Evolutionary conservation across 2,888 invertebrate genomes (phyloP).

Genomic region (Chloromyia formosa): DNA sequence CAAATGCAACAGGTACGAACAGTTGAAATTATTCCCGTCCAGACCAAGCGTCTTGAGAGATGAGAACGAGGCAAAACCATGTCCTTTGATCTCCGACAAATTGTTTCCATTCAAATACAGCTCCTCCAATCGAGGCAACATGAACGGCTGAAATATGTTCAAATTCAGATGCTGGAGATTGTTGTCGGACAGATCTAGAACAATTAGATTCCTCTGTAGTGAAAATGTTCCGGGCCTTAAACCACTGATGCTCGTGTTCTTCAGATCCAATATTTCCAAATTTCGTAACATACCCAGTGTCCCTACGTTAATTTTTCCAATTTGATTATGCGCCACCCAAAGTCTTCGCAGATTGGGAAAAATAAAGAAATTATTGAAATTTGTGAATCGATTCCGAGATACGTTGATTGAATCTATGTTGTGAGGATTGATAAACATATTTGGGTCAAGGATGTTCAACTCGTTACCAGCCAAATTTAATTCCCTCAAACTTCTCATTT

Average conservation of each 20-base stretch:
- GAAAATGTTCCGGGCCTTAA: conserved; percentile 63
- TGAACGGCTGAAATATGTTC: conserved; percentile 61
- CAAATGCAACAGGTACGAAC: conserved; percentile 59
- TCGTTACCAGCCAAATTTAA: conserved; percentile 60
- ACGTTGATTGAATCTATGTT: conserved; percentile 56
- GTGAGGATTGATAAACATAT: conserved; percentile 56
- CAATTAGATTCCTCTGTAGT: conserved; percentile 63
- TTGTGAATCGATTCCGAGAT: conserved; percentile 56
- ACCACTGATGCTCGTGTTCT: conserved; percentile 55
- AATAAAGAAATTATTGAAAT: conserved; percentile 58
- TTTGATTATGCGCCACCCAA: conserved; percentile 60
- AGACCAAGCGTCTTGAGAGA: conserved; percentile 58
- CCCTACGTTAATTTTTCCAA: conserved; percentile 58
- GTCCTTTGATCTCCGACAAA: conserved; percentile 58
- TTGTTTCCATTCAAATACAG: conserved; percentile 61
- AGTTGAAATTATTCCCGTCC: conserved; percentile 60
- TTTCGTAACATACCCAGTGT: conserved; percentile 60
- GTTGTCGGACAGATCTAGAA: conserved; percentile 66
- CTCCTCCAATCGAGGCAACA: conserved; percentile 56
- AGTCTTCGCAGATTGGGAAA: conserved; percentile 56
- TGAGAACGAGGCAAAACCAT: conserved; percentile 58
- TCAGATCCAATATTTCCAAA: conserved; percentile 57
- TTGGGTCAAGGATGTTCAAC: conserved; percentile 56
- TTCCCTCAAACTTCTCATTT: conserved; percentile 58
- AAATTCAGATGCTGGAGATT: conserved; percentile 64